Evolutionary conservation across 2,888 invertebrate genomes (phyloP), one percentile per base, ranked within the genome.

Genomic region (Xanthia icteritia): DNA sequence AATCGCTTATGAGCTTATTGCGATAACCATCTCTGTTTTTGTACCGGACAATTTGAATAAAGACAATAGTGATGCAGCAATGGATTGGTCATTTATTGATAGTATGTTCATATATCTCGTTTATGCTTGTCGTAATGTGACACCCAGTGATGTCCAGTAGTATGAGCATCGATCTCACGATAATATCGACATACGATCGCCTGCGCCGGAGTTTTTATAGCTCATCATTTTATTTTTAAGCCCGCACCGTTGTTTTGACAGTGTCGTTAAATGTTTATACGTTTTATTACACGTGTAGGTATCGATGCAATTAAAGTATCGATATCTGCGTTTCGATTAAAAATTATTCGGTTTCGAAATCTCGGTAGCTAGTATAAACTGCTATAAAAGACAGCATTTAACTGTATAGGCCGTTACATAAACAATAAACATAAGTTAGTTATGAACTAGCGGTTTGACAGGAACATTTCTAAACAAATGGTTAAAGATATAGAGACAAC

Each of bases 141-240:
- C 82, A 87, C 89, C 77, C 74, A 84, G 87, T 88, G 88, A 79
- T 86, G 88, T 89, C 82, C 89, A 85, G 89, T 89, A 89, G 89
- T 89, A 76, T 68, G 81, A 80, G 79, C 83, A 85, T 88, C 73
- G 84, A 82, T 84, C 82, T 85, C 76, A 76, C 74, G 87, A 89
- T 89, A 79, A 77, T 84, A 89, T 89, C 86, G 87, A 88, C 82
- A 74, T 79, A 75, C 45, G 80, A 89, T 83, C 83, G 80, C 73
- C 76, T 82, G 84, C 76, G 79, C 86, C 69, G 66, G 78, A 78
- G 76, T 84, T 88, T 88, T 88, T 89, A 89, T 85, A 73, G 76
- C 78, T 88, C 77, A 81, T 88, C 73, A 82, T 89, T 88, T 89
- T 83, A 79, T 89, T 83, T 88, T 79, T 68, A 87, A 84, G 68